Conservation (phyloP, 2,113 vertebrate species). For the Neodon shergylaensis region DNA sequence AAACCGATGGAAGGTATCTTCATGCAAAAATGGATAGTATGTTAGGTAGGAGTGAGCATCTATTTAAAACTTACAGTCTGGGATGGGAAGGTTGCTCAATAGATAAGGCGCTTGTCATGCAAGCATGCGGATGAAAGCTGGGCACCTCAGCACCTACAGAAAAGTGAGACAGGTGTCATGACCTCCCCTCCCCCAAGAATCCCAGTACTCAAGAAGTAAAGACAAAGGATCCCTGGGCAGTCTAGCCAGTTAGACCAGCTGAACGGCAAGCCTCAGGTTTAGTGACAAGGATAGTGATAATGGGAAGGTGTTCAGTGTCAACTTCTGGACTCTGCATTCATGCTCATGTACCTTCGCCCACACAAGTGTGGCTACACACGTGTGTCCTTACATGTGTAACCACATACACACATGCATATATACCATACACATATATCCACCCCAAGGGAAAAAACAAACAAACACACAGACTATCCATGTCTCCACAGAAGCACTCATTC, state of each 20-base stretch:
- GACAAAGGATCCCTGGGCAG: too few species aligned
- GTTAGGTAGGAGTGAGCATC: accelerated
- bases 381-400: neutral
- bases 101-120: too few species aligned
- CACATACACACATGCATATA: neutral
- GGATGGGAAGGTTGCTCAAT: neutral
- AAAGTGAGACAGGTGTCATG: neutral
- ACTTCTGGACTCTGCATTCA: neutral
- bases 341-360: neutral
- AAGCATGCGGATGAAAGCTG: neutral
- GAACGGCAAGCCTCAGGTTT: neutral
- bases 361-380: neutral
- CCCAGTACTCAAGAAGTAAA: too few species aligned
- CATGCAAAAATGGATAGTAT: neutral
- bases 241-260: neutral
- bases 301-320: neutral
- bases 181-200: neutral
- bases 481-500: neutral
- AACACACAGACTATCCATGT: neutral
- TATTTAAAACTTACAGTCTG: neutral
- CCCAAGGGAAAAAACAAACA: neutral
- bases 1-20: neutral
- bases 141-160: neutral
- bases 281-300: too few species aligned
- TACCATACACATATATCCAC: neutral